Evolutionary conservation across 2,888 invertebrate genomes (phyloP).

Genomic region (Falcaria lacertinaria): DNA sequence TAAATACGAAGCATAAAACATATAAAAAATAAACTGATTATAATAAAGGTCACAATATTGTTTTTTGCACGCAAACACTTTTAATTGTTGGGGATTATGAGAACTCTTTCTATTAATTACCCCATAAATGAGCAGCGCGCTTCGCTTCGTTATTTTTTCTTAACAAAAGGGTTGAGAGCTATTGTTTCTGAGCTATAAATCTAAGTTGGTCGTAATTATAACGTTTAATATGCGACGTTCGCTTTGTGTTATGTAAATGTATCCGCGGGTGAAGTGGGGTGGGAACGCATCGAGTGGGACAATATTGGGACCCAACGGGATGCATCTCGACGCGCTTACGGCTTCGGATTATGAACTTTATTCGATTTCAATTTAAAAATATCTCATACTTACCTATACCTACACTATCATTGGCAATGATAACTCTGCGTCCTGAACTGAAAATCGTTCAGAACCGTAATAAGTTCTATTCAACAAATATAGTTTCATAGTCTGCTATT

Average conservation of each 20-base stretch:
- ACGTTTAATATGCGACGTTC: constrained; percentile 73
- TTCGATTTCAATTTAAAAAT: constrained; percentile 26
- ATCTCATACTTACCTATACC: too few species aligned
- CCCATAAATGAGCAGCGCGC: constrained; percentile 66
- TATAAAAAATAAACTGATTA: constrained; percentile 13
- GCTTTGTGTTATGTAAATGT: constrained; percentile 75
- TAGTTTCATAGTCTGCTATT: too few species aligned
- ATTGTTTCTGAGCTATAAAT: constrained; percentile 76
- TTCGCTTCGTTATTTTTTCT: constrained; percentile 39
- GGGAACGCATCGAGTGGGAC: constrained; percentile 51
- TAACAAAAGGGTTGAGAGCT: constrained; percentile 62
- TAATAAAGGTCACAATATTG: constrained; percentile 44
- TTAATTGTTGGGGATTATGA: constrained; percentile 69
- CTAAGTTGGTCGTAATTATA: constrained; percentile 71
- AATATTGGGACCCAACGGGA: constrained; percentile 65
- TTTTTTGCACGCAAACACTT: constrained; percentile 44
- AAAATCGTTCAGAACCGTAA: too few species aligned
- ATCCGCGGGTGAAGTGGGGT: constrained; percentile 59
- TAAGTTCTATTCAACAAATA: too few species aligned
- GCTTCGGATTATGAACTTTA: constrained; percentile 31
- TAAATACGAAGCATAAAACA: constrained; percentile 5
- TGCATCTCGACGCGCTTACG: constrained; percentile 47
- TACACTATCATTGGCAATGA: too few species aligned
- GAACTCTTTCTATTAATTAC: constrained; percentile 73
- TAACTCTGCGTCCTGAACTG: too few species aligned